A percentile compares a stretch with the other conserved stretches of the same genome.
Conservation (phyloP, 2,888 invertebrate species). For the Eurois occulta region DNA sequence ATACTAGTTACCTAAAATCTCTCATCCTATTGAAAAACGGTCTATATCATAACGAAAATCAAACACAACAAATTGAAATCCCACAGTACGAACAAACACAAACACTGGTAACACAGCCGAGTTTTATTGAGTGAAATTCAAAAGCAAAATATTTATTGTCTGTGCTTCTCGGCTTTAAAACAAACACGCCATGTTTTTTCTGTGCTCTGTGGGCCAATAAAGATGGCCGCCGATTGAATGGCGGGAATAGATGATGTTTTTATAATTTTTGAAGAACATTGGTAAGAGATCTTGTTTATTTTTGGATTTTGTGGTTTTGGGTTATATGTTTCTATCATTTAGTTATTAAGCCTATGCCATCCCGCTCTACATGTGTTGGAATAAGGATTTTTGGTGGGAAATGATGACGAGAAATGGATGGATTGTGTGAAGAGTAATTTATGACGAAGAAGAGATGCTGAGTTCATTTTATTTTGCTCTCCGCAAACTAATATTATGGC, state of each 20-base stretch:
- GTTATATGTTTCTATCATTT: background rate
- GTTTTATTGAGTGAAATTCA: conserved; percentile 78
- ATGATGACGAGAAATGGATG: background rate
- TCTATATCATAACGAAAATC: conserved; percentile 74
- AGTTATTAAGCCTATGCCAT: background rate
- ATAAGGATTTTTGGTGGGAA: background rate
- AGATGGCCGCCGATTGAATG: conserved; percentile 25
- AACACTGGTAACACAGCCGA: conserved; percentile 70
- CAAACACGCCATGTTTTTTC: conserved; percentile 72
- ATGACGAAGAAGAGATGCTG: background rate
- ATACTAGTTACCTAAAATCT: background rate
- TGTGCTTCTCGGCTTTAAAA: conserved; percentile 72
- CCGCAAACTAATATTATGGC: background rate
- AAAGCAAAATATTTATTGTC: conserved; percentile 85
- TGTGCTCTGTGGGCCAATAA: conserved; percentile 45
- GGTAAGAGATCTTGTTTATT: background rate
- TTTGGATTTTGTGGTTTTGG: background rate
- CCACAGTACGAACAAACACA: conserved; percentile 74
- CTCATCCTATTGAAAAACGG: conserved; percentile 22
- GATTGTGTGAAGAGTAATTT: background rate
- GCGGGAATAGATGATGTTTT: background rate
- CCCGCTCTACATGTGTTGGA: too few species aligned
- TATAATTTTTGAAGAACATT: conserved; percentile 2
- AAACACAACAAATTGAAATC: conserved; percentile 84
- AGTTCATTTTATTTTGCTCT: background rate